A percentile compares a stretch with the other conserved stretches of the same genome.
phyloP scores from a whole-genome alignment of 35 echinoderm and acorn worm genomes.

The Anneissia japonica region DNA sequence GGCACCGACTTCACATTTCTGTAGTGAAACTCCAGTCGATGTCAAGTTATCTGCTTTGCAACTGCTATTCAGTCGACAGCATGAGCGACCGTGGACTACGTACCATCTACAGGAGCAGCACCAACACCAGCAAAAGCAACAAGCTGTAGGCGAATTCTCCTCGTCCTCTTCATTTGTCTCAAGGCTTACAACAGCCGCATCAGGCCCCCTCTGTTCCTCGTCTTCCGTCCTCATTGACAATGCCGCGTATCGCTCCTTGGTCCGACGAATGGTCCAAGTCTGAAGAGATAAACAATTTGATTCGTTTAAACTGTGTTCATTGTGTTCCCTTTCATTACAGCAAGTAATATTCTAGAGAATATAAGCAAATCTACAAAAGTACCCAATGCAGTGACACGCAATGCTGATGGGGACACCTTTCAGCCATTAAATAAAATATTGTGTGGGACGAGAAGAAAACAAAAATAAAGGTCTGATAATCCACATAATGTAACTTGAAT shows the following conservation, averaged over 20 bases:
- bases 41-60: conserved; percentile 6
- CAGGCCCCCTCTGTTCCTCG: not conserved
- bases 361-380: no score
- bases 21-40: not conserved
- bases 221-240: not conserved
- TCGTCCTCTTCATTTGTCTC: not conserved
- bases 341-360: no score
- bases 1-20: not conserved
- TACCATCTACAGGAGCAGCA: conserved; percentile 92
- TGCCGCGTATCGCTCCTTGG: not conserved
- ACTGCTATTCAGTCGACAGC: conserved; percentile 1
- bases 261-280: not conserved
- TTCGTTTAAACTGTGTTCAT: no score
- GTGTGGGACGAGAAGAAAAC: no score
- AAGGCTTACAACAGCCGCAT: not conserved
- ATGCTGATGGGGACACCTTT: no score
- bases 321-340: no score
- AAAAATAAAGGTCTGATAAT: no score
- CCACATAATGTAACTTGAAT: no score
- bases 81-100: not conserved
- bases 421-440: no score
- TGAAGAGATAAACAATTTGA: not conserved
- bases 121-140: conserved; percentile 98
- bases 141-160: conserved; percentile 46
- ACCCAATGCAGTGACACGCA: no score